Evolutionary conservation across 2,797 vertebrate genomes (phyloP), one percentile per base, ranked within the genome.

Genomic region (Lagodon rhomboides): DNA sequence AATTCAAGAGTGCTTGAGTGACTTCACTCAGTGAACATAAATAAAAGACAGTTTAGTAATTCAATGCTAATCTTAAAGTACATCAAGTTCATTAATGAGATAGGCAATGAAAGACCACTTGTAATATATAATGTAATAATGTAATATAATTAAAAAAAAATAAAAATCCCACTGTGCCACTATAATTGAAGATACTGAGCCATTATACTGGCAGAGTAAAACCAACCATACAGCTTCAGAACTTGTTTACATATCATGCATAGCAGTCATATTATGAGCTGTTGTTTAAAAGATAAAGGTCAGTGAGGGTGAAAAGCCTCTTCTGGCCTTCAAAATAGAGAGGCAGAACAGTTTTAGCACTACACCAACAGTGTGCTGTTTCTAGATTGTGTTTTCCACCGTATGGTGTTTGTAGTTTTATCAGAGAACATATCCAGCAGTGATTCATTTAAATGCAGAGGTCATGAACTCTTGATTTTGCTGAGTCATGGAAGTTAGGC

Each of bases 381-480:
- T 46, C 13, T 20, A 16, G 73, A 63, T 3, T 55, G 10, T 18
- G 3, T 46, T 61, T 50, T 65, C 62, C 18, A 44, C 13, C 49
- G 58, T 23, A 18, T 22, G 22, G 12, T 49, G 66, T 73, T 78
- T 70, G 59, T 49, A 67, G 65, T 67, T 75, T 74, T 75, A 74
- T 84, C 81, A 25, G 34, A 66, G 17, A 68, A 73, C 30, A 68
- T 22, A 66, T 50, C 47, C 61, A 74, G 50, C 58, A 64, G 55
- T 49, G 51, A 59, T 70, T 85, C 30, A 56, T 74, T 77, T 71
- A 68, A 78, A 78, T 65, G 61, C 58, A 77, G 75, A 59, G 79
- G 76, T 77, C 74, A 56, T 64, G 74, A 86, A 82, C 82, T 71
- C 30, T 73, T 23, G 55, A 18, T 77, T 77, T 68, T 61, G 75